phyloP scores from a whole-genome alignment of 2,888 invertebrate species.

The Hesperia comma region DNA sequence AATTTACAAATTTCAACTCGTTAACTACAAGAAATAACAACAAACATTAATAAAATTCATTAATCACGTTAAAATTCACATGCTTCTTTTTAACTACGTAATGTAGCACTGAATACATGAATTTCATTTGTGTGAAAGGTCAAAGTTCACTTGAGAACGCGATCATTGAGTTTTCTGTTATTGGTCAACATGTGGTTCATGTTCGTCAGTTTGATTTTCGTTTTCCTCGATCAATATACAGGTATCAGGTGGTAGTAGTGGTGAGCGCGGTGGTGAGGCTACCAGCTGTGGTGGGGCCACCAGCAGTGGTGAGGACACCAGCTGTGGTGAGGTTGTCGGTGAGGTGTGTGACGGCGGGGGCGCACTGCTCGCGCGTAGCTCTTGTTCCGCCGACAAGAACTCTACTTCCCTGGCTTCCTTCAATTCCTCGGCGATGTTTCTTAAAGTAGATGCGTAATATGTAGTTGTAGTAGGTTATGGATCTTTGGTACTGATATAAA shows the following conservation, averaged over 20 bases:
- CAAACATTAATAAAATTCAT: constrained; percentile 19
- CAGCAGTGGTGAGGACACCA: constrained; percentile 49
- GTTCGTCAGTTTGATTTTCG: constrained; percentile 40
- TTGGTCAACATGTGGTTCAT: constrained; percentile 47
- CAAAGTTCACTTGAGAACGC: constrained; percentile 26
- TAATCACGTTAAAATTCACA: background rate
- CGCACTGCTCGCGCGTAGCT: constrained; percentile 63
- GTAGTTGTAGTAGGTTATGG: background rate
- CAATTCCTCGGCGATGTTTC: constrained; percentile 53
- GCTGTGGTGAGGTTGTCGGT: constrained; percentile 51
- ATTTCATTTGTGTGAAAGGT: constrained; percentile 16
- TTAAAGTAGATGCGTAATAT: constrained; percentile 40
- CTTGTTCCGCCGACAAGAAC: constrained; percentile 58
- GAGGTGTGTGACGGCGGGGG: constrained; percentile 50
- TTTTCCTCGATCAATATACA: constrained; percentile 62
- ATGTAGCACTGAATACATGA: constrained; percentile 6
- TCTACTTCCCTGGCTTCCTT: constrained; percentile 64
- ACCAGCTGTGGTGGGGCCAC: constrained; percentile 51
- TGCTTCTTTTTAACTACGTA: background rate
- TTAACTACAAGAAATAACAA: constrained; percentile 18
- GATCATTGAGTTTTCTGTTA: constrained; percentile 45
- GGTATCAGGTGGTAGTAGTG: constrained; percentile 52
- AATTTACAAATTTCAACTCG: constrained; percentile 22
- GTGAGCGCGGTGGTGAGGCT: constrained; percentile 46
- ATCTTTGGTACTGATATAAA: constrained; percentile 5